Evolutionary conservation across 2,888 invertebrate genomes (phyloP).

Genomic region (Dysmachus trigonus): DNA sequence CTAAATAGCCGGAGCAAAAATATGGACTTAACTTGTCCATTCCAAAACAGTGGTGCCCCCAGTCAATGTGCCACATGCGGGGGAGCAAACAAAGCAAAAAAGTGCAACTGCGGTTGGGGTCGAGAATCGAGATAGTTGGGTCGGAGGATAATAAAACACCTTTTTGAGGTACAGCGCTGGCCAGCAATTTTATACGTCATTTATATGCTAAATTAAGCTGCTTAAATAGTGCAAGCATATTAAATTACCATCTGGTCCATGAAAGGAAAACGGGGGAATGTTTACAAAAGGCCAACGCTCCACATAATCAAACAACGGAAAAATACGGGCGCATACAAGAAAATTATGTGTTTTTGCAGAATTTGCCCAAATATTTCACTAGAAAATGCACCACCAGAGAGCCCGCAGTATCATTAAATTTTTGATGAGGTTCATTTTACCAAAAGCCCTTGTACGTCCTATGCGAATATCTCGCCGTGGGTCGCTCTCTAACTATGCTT

Average conservation of each 20-base stretch:
- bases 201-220: slow-evolving; percentile 40
- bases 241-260: slow-evolving; percentile 6
- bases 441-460: neutral
- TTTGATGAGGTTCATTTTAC: slow-evolving; percentile 22
- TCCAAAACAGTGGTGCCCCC: neutral
- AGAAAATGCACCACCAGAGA: slow-evolving; percentile 11
- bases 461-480: neutral
- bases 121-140: neutral
- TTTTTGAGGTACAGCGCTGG: neutral
- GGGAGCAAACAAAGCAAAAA: neutral
- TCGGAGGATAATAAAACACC: neutral
- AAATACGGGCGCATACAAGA: slow-evolving; percentile 30
- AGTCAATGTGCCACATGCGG: neutral
- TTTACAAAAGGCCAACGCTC: slow-evolving; percentile 18
- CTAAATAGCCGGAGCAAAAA: neutral
- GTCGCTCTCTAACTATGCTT: neutral
- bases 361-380: slow-evolving; percentile 21
- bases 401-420: slow-evolving; percentile 40
- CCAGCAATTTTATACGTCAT: slow-evolving; percentile 15
- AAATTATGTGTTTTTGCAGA: slow-evolving; percentile 34
- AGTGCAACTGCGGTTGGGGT: neutral
- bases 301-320: slow-evolving; percentile 28
- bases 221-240: slow-evolving; percentile 32
- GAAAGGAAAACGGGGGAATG: neutral
- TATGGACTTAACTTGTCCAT: neutral